A percentile compares a stretch with the other conserved stretches of the same genome.
Evolutionary conservation across 2,113 vertebrate species (phyloP).

Genomic region (Gopherus flavomarginatus): DNA sequence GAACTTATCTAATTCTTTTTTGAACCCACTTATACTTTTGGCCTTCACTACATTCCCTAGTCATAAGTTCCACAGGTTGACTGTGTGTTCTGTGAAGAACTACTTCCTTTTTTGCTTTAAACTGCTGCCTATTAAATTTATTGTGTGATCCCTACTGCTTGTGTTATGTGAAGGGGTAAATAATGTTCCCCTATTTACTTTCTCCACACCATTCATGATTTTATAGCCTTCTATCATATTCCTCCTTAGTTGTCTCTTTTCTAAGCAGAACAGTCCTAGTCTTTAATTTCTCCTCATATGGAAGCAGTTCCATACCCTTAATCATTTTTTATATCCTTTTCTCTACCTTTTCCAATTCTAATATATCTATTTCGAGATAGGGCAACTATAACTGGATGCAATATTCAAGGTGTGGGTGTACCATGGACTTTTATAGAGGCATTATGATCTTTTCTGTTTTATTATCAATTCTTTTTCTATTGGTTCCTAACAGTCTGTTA

Average conservation of each 20-base stretch:
- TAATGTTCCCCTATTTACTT: neutral
- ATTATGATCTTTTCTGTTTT: neutral
- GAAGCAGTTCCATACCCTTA: neutral
- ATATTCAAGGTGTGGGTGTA: neutral
- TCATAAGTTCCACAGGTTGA: neutral
- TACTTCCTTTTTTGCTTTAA: neutral
- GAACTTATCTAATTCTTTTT: neutral
- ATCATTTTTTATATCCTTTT: neutral
- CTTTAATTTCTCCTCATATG: too few relatives aligned
- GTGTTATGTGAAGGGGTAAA: neutral
- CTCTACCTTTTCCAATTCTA: neutral
- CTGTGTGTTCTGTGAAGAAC: neutral
- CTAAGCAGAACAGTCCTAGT: neutral
- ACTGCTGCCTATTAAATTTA: neutral
- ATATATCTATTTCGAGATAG: neutral
- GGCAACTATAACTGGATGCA: neutral
- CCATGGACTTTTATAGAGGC: neutral
- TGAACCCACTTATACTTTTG: neutral
- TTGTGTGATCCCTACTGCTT: neutral
- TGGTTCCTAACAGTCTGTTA: neutral
- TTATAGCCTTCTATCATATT: neutral
- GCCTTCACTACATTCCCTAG: neutral
- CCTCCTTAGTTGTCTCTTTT: neutral
- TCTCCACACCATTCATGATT: neutral
- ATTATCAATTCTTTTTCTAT: neutral